phyloP scores from a whole-genome alignment of 2,113 vertebrate genomes.

The Erinaceus europaeus region DNA sequence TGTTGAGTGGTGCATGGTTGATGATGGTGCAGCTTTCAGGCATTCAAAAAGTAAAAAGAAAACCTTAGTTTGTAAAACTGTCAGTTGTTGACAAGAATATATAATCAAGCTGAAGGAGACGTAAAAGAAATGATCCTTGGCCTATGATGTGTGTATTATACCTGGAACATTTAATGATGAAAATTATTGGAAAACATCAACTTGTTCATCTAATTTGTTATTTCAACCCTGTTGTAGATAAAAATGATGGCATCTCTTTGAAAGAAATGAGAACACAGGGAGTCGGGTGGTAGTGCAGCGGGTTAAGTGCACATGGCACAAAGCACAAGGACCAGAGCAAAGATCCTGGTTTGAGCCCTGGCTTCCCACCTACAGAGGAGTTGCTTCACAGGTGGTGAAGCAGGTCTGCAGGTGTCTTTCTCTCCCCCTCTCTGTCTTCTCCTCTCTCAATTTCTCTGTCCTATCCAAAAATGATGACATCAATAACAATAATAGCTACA shows the following conservation, averaged over 20 bases:
- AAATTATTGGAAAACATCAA: constrained; percentile 14
- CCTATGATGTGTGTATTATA: not conserved
- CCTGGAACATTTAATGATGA: not conserved
- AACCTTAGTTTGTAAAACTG: constrained; percentile 9
- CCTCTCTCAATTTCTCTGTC: too few relatives aligned
- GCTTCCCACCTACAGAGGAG: too few relatives aligned
- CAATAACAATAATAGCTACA: too few relatives aligned
- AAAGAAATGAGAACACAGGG: not conserved
- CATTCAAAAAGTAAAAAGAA: not conserved
- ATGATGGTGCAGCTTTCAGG: not conserved
- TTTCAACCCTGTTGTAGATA: not conserved
- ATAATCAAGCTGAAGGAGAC: not conserved
- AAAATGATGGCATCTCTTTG: constrained; percentile 16
- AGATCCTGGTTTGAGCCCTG: too few relatives aligned
- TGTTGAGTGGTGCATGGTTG: not conserved
- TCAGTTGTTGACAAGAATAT: not conserved
- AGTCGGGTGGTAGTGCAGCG: too few relatives aligned
- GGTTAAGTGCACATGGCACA: too few relatives aligned
- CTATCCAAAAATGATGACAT: too few relatives aligned
- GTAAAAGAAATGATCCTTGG: not conserved
- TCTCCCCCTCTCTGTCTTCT: too few relatives aligned
- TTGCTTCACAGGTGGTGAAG: too few relatives aligned
- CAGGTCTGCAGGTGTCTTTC: too few relatives aligned
- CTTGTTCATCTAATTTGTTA: not conserved
- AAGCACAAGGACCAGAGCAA: too few relatives aligned